These are phyloP conservation scores for Phacellophora camtschatica DNA, from an alignment of 30 jellyfish, hydroid and myxozoan species.

Conservation along the genomic window DNA sequence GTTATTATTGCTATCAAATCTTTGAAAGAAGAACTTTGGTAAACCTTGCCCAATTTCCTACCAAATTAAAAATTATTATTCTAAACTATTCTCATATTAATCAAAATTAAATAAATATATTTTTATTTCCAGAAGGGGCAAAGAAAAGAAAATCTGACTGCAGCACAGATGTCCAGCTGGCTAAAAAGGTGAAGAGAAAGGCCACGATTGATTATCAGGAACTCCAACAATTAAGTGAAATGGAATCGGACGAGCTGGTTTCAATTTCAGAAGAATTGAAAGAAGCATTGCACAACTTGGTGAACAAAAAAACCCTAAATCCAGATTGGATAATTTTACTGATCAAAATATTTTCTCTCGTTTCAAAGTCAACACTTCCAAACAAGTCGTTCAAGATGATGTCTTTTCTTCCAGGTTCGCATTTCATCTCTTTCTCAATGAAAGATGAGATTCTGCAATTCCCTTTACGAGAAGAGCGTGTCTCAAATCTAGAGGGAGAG, in stretches of 20 bases:
- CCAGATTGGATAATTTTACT: conserved; percentile 19
- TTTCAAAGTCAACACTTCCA: background rate
- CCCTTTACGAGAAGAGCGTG: background rate
- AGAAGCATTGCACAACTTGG: background rate
- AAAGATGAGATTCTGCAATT: background rate
- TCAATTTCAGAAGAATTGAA: background rate
- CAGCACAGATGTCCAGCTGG: too few relatives aligned
- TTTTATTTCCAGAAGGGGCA: too few relatives aligned
- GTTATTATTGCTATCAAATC: too few relatives aligned
- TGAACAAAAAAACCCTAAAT: background rate
- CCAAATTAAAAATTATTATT: too few relatives aligned
- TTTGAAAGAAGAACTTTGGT: too few relatives aligned
- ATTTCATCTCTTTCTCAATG: background rate
- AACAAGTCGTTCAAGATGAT: background rate
- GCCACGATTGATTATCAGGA: background rate
- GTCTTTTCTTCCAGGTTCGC: background rate
- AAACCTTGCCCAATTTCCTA: too few relatives aligned
- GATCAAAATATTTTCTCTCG: conserved; percentile 1
- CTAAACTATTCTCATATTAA: too few relatives aligned
- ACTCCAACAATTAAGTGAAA: background rate
- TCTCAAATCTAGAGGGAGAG: background rate
- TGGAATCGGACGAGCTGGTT: conserved; percentile 3
- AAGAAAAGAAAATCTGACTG: too few relatives aligned
- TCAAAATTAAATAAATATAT: too few relatives aligned
- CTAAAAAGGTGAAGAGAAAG: too few relatives aligned